Percentiles rank a stretch among this genome's conserved stretches.
These are phyloP conservation scores for Smittia sp. DNA, from an alignment of 2,888 invertebrate species.

Conservation along the genomic window DNA sequence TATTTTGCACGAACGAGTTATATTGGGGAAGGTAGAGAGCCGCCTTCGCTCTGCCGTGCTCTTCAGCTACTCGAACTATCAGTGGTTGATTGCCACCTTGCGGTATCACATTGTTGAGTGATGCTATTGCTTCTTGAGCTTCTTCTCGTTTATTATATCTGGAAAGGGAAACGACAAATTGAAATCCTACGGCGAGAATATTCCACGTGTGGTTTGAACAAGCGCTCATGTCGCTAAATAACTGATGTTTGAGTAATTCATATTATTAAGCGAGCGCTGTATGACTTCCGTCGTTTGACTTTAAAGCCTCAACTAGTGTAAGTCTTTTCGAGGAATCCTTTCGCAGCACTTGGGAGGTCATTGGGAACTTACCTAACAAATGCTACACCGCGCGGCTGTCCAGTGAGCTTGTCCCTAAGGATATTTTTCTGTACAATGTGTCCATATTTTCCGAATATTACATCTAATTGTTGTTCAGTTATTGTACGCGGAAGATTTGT, in stretches of 20 bases:
- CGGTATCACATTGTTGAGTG: slow-evolving; percentile 79
- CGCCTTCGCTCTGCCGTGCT: slow-evolving; percentile 54
- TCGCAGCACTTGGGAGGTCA: not conserved
- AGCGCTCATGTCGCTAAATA: slow-evolving; percentile 24
- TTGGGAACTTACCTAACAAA: slow-evolving; percentile 73
- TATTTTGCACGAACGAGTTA: slow-evolving; percentile 47
- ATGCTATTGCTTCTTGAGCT: slow-evolving; percentile 84
- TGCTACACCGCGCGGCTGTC: slow-evolving; percentile 84
- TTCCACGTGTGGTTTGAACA: not conserved
- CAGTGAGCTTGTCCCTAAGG: slow-evolving; percentile 82
- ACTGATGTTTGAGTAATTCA: not conserved
- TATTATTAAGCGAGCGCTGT: no score
- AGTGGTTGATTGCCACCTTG: slow-evolving; percentile 81
- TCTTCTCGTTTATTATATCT: slow-evolving; percentile 85
- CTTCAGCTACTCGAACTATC: slow-evolving; percentile 62
- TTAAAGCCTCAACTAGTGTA: no score
- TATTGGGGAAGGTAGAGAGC: slow-evolving; percentile 49
- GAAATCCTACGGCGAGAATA: not conserved
- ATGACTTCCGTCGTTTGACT: no score
- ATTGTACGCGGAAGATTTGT: slow-evolving; percentile 86
- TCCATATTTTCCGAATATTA: slow-evolving; percentile 84
- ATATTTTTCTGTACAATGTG: slow-evolving; percentile 90
- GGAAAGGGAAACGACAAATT: slow-evolving; percentile 44
- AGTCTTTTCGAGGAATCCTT: no score
- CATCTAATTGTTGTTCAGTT: slow-evolving; percentile 78